phyloP scores from a whole-genome alignment of 2,797 vertebrate genomes.

The Cottoperca gobio region DNA sequence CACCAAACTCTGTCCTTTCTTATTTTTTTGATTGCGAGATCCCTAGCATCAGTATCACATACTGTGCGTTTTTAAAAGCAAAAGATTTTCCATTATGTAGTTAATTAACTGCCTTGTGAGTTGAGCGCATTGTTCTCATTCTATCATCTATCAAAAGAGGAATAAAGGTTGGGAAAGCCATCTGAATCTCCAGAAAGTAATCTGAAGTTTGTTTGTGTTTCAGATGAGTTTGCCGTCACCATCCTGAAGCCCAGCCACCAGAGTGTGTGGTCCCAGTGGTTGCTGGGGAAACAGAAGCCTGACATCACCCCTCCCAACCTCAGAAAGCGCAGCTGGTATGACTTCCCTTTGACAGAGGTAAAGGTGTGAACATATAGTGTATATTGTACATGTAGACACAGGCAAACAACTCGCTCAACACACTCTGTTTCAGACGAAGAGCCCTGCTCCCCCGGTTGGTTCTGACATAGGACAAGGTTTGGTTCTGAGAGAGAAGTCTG shows the following conservation, averaged over 20 bases:
- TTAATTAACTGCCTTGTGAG: neutral
- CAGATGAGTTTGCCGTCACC: conserved; percentile 88
- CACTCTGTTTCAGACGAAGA: conserved; percentile 77
- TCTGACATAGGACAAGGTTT: conserved; percentile 79
- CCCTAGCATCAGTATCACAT: too few relatives aligned
- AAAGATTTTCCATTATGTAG: fast-evolving
- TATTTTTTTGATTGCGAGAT: too few relatives aligned
- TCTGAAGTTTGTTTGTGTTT: conserved; percentile 19
- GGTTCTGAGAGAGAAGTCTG: conserved; percentile 63
- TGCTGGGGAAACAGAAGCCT: conserved; percentile 84
- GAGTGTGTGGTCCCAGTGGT: conserved; percentile 84
- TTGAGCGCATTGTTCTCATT: neutral
- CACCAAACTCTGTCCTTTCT: too few relatives aligned
- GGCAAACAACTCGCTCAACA: neutral
- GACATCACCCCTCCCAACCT: conserved; percentile 89
- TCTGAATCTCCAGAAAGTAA: neutral
- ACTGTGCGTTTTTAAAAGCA: too few relatives aligned
- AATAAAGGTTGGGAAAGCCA: neutral
- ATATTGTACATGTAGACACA: neutral
- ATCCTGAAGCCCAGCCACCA: conserved; percentile 86
- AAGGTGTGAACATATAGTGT: neutral
- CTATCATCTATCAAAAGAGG: too few relatives aligned
- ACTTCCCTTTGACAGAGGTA: conserved; percentile 87
- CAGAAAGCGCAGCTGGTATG: conserved; percentile 81
- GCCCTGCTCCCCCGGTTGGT: conserved; percentile 72